Conservation (phyloP, 2,888 invertebrate species). For the Catotricha subobsoleta region DNA sequence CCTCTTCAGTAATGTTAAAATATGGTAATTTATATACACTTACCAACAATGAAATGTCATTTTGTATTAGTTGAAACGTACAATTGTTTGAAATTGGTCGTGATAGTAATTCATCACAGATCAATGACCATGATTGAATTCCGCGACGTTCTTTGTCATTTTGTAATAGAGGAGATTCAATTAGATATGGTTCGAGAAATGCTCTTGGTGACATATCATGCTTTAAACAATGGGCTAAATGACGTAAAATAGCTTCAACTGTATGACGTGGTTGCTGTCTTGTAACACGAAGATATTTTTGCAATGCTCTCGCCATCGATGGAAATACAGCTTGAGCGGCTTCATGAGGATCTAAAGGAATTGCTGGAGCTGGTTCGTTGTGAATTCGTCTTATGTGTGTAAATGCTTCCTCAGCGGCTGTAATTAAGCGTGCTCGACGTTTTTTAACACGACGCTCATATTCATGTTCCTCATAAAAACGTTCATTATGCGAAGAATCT, state of each 20-base stretch:
- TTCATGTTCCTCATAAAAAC: constrained; percentile 96
- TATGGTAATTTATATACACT: constrained; percentile 74
- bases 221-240: constrained; percentile 78
- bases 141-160: constrained; percentile 65
- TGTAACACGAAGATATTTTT: constrained; percentile 90
- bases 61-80: constrained; percentile 82
- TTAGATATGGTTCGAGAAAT: constrained; percentile 85
- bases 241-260: constrained; percentile 79
- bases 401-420: constrained; percentile 94
- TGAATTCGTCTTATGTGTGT: constrained; percentile 82
- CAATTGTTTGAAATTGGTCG: constrained; percentile 66
- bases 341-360: constrained; percentile 83
- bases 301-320: constrained; percentile 85
- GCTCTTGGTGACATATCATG: constrained; percentile 89
- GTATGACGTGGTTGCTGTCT: constrained; percentile 91
- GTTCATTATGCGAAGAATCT: constrained; percentile 87
- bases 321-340: constrained; percentile 97
- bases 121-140: constrained; percentile 89
- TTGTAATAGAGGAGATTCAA: constrained; percentile 66
- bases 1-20: constrained; percentile 88
- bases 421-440: constrained; percentile 70
- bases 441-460: constrained; percentile 85
- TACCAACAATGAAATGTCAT: constrained; percentile 81
- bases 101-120: constrained; percentile 82
- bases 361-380: constrained; percentile 52